Percentiles rank a stretch among this genome's conserved stretches.
phyloP scores from a whole-genome alignment of 2,113 vertebrate species.

The Actinemys pallida region DNA sequence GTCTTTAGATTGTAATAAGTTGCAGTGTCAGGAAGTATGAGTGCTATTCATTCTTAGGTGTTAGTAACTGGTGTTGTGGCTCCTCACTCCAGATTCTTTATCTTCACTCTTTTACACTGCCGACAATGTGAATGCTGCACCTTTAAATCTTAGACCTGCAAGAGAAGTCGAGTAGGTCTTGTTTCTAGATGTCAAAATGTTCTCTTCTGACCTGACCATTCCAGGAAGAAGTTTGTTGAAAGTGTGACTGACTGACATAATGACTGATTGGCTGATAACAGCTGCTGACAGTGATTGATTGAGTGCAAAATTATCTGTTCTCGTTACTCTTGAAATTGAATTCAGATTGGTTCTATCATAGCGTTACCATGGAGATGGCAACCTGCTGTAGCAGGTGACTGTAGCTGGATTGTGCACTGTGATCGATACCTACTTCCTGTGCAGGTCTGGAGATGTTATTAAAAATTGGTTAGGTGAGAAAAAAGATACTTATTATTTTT shows the following conservation, averaged over 20 bases:
- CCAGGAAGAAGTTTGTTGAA: constrained; percentile 42
- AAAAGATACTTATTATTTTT: not conserved
- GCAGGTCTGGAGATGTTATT: constrained; percentile 21
- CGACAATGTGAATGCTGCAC: not conserved
- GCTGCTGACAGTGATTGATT: constrained; percentile 84
- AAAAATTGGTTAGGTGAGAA: constrained; percentile 1
- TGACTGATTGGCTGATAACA: constrained; percentile 83
- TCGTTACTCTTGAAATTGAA: constrained; percentile 83
- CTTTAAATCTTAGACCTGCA: constrained; percentile 1
- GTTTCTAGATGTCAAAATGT: constrained; percentile 47
- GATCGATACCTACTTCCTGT: constrained; percentile 58
- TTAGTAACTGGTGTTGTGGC: not conserved
- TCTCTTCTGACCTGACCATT: not conserved
- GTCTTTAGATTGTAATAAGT: not conserved
- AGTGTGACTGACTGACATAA: constrained; percentile 76
- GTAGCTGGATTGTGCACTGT: constrained; percentile 29
- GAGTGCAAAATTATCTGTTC: constrained; percentile 77
- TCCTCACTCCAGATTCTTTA: not conserved
- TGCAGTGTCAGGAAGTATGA: not conserved
- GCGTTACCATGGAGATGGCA: constrained; percentile 80
- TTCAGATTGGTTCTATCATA: constrained; percentile 78
- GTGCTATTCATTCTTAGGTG: not conserved
- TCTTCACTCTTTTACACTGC: not conserved
- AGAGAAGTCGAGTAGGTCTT: constrained; percentile 8
- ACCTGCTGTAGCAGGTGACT: constrained; percentile 43